These are phyloP conservation scores for Entosphenus tridentatus DNA, from an alignment of 2,113 vertebrate species.

Conservation along the genomic window DNA sequence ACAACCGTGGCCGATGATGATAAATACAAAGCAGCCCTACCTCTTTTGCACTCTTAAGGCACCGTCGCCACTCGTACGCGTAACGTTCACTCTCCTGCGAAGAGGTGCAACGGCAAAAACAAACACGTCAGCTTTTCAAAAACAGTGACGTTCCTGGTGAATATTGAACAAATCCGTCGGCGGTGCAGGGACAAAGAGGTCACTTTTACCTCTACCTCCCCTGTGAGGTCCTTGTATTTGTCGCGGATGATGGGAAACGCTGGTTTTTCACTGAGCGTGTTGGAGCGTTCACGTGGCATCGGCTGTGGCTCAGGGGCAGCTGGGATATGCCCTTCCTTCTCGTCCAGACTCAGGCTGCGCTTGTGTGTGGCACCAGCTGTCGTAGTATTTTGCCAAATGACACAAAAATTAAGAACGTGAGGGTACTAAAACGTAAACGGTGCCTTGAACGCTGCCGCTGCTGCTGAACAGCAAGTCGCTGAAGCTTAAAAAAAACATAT, in stretches of 20 bases:
- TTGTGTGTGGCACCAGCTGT: conserved; percentile 55
- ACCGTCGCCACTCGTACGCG: conserved; percentile 84
- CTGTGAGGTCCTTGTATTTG: conserved; percentile 93
- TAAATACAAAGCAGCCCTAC: conserved; percentile 21
- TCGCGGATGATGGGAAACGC: conserved; percentile 77
- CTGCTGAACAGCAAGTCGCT: too few relatives aligned
- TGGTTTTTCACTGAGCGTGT: conserved; percentile 67
- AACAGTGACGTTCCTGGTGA: neutral
- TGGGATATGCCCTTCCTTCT: conserved; percentile 51
- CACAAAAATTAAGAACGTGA: conserved; percentile 1
- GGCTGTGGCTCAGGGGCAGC: conserved; percentile 45
- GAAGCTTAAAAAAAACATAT: too few relatives aligned
- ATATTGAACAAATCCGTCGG: neutral
- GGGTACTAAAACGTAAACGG: neutral
- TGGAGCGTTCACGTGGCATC: conserved; percentile 65
- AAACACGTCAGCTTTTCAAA: neutral
- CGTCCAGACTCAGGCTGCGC: conserved; percentile 75
- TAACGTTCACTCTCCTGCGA: conserved; percentile 79
- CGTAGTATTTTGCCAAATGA: neutral
- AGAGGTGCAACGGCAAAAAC: neutral
- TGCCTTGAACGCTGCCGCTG: neutral
- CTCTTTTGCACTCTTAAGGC: conserved; percentile 67
- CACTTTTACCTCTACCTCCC: conserved; percentile 71
- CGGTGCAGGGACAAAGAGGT: neutral
- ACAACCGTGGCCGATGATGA: too few relatives aligned